These are phyloP conservation scores for Oreotrochilus melanogaster DNA, from an alignment of 2,113 vertebrate genomes.

Conservation along the genomic window DNA sequence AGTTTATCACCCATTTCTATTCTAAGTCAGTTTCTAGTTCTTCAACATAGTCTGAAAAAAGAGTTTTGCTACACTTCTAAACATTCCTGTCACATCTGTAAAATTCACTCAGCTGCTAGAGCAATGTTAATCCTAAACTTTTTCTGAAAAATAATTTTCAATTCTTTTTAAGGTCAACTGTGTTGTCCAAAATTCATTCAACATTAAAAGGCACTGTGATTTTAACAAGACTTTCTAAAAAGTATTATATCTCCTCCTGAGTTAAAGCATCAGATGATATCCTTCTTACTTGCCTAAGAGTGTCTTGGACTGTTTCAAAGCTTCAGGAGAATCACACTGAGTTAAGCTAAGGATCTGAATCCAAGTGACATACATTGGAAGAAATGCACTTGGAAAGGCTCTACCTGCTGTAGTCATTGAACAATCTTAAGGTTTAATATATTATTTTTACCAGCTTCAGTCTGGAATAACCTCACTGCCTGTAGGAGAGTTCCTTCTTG, in stretches of 20 bases:
- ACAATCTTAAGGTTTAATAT: neutral
- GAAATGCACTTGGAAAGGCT: neutral
- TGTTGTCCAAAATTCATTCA: neutral
- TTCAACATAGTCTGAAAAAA: neutral
- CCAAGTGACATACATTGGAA: neutral
- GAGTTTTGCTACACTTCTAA: neutral
- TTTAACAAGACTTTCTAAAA: neutral
- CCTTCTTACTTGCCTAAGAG: neutral
- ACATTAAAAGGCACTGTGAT: neutral
- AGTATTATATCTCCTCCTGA: neutral
- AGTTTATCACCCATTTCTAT: neutral
- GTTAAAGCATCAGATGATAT: neutral
- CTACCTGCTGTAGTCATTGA: neutral
- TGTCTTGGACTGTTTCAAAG: neutral
- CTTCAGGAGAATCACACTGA: neutral
- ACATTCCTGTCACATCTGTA: neutral
- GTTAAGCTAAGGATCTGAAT: neutral
- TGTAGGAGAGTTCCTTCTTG: neutral
- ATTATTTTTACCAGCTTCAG: neutral
- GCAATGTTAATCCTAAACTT: neutral
- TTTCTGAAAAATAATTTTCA: neutral
- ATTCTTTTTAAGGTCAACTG: neutral
- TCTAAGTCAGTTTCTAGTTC: slow-evolving; percentile 20
- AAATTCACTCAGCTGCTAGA: neutral
- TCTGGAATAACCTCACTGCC: neutral